These are phyloP conservation scores for Lacerta viridis DNA, from an alignment of 2,797 vertebrate species.

Conservation along the genomic window DNA sequence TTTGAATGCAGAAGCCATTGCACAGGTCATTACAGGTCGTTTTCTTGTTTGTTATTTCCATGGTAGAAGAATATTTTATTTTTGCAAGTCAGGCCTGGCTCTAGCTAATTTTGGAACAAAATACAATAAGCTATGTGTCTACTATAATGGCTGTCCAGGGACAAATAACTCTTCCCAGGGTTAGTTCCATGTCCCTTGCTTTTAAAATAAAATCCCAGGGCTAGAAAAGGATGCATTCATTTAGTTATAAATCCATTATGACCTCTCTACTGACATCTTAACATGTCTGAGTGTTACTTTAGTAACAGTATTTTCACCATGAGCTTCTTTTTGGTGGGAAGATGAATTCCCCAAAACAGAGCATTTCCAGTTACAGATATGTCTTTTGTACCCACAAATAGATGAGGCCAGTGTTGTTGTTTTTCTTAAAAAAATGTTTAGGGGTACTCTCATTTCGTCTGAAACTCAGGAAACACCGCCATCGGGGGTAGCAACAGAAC, in stretches of 20 bases:
- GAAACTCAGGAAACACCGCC: no score
- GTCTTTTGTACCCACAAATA: neutral
- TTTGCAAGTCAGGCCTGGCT: slow-evolving; percentile 27
- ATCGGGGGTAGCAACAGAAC: no score
- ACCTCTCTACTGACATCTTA: neutral
- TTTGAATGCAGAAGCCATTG: slow-evolving; percentile 31
- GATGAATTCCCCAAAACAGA: neutral
- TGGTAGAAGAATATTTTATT: slow-evolving; percentile 12
- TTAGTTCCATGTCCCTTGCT: slow-evolving; percentile 2
- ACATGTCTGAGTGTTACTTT: neutral
- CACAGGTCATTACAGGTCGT: slow-evolving; percentile 20
- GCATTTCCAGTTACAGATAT: slow-evolving; percentile 7
- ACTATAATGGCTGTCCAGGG: slow-evolving; percentile 21
- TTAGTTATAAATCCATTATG: slow-evolving; percentile 15
- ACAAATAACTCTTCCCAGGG: slow-evolving; percentile 12
- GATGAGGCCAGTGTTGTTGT: no score
- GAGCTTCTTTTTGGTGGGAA: neutral
- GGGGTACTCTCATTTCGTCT: no score
- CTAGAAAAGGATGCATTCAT: slow-evolving; percentile 33
- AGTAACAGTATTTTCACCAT: slow-evolving; percentile 8
- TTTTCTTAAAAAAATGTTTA: no score
- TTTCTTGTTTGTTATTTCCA: neutral
- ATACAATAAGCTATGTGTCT: neutral
- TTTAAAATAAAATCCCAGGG: slow-evolving; percentile 27
- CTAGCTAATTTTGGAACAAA: slow-evolving; percentile 25